Base-by-base conservation (phyloP, 2,888 invertebrate species). In the Nebria brevicollis region DNA sequence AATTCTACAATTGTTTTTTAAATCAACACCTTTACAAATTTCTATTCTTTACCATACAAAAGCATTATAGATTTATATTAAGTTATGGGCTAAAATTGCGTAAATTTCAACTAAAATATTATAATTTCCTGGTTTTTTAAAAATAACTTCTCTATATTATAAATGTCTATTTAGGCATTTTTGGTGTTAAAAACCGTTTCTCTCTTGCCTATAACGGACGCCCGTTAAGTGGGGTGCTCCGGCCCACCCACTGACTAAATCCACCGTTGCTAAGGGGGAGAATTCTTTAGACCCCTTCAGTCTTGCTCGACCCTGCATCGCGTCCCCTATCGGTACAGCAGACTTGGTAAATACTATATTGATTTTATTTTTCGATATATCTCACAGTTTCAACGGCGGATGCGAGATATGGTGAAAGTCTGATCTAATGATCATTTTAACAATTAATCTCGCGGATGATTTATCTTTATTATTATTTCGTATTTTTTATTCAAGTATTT, bases 181-280 rank as follows among this genome's bases (percentile, higher is more conserved):
- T 54, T 11, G 54, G 7, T 54, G 54, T 54, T 54, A 7, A 54
- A 54, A 54, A 54, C 13, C 13, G 8, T 54, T 54, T 7, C 54
- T 8, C 54, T 54, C 0, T 13, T 13, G 3, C 68, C 25, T 11
- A 10, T 68, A 26, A 68, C 68, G 68, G 68, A 68, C 68, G 68
- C 68, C 68, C 25, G 68, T 68, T 54, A 54, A 54, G 54, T 54
- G 54, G 54, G 54, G 54, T 54, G 54, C 54, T 11, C 3, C 4
- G 13, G 70, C 11, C 25, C 70, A 70, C 70, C 70, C 70, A 20
- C 70, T 20, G 70, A 25, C 25, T 25, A 70, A 70, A 70, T 70
- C 25, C 70, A 70, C 70, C 70, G 70, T 70, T 70, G 70, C 70
- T 70, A 70, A 70, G 70, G 70, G 70, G 70, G 70, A 70, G 70